Conservation (phyloP, 2,888 invertebrate genomes). For the Omphaloscelis lunosa region DNA sequence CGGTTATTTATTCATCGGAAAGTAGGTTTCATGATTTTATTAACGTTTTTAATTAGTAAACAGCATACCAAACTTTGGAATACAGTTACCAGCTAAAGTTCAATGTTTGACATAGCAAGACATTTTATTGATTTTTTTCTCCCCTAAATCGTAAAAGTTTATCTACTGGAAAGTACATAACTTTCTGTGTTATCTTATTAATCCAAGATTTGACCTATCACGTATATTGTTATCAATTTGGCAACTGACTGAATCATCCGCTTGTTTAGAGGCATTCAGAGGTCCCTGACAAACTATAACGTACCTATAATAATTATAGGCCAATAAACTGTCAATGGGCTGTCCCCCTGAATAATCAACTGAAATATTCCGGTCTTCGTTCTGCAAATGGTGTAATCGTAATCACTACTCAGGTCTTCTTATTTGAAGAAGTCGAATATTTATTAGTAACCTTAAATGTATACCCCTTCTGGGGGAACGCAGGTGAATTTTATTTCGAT, state of each 20-base stretch:
- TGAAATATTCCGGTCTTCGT: no score
- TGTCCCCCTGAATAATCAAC: no score
- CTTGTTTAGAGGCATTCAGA: background rate
- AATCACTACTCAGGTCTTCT: background rate
- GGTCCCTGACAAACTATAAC: background rate
- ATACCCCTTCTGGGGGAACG: background rate
- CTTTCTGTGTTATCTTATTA: background rate
- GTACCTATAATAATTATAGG: no score
- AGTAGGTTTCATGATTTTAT: conserved; percentile 57
- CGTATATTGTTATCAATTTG: background rate
- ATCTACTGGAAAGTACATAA: background rate
- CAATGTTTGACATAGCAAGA: background rate
- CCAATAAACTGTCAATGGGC: no score
- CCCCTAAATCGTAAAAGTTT: background rate
- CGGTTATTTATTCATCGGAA: conserved; percentile 60
- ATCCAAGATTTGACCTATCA: background rate
- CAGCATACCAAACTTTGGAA: conserved; percentile 4
- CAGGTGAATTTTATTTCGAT: conserved; percentile 6
- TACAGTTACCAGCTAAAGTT: conserved; percentile 46
- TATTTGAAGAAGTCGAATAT: background rate
- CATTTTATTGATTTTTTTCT: background rate
- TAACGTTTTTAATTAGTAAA: conserved; percentile 55
- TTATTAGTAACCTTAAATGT: conserved; percentile 17
- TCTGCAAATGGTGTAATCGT: no score
- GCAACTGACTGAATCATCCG: background rate